These are phyloP conservation scores for Rostratula benghalensis DNA, from an alignment of 2,113 vertebrate species.

Conservation along the genomic window DNA sequence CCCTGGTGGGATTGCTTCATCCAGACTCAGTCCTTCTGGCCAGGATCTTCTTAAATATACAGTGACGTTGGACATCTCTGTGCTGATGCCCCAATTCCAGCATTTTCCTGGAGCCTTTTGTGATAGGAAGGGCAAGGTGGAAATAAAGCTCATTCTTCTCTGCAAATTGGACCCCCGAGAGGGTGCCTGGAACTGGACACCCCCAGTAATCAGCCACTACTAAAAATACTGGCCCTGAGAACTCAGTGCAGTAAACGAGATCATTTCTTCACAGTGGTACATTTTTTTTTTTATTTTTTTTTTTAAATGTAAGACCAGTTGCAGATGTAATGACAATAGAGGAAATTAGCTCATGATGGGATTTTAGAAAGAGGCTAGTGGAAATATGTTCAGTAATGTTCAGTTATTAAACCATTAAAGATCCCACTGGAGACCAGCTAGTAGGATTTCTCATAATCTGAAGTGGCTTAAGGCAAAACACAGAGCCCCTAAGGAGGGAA, in stretches of 20 bases:
- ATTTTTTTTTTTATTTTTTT: neutral
- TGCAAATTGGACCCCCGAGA: neutral
- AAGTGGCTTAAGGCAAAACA: constrained; percentile 26
- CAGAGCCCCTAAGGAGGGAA: constrained; percentile 47
- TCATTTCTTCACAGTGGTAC: neutral
- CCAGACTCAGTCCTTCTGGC: neutral
- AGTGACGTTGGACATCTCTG: accelerated
- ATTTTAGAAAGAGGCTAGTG: constrained; percentile 50
- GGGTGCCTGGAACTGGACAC: neutral
- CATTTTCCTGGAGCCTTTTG: neutral
- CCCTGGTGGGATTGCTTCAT: neutral
- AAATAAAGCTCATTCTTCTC: neutral
- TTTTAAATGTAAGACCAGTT: constrained; percentile 50
- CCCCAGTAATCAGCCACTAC: neutral
- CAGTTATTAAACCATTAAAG: constrained; percentile 62
- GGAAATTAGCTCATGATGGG: constrained; percentile 67
- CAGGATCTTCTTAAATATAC: neutral
- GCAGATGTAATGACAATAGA: constrained; percentile 66
- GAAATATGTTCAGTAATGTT: constrained; percentile 61
- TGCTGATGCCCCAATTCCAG: neutral
- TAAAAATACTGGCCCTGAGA: neutral
- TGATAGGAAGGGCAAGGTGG: neutral
- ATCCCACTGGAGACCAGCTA: constrained; percentile 44
- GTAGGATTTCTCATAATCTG: constrained; percentile 52
- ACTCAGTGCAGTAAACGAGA: neutral